Percentiles rank a stretch among this genome's conserved stretches.
phyloP scores from a whole-genome alignment of 2,888 invertebrate species.

The Allophyes oxyacanthae region DNA sequence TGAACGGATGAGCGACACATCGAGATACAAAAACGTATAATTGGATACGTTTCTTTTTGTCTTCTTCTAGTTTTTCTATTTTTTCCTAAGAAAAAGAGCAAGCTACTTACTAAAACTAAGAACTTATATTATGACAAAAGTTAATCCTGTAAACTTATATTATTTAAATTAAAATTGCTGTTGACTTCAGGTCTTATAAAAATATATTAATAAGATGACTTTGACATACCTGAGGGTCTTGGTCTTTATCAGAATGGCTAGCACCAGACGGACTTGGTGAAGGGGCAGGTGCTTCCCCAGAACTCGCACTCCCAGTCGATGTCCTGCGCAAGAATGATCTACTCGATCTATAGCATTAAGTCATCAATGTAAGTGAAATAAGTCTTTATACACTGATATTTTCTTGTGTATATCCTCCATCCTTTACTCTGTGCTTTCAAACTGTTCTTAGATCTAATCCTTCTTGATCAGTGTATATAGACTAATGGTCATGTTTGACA shows the following conservation, averaged over 20 bases:
- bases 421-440: no score
- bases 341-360: slow-evolving; percentile 85
- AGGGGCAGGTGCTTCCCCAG: slow-evolving; percentile 85
- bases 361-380: slow-evolving; percentile 77
- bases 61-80: slow-evolving; percentile 98
- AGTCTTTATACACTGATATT: slow-evolving; percentile 74
- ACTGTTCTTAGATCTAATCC: neutral
- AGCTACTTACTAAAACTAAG: slow-evolving; percentile 13
- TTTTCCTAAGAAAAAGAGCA: slow-evolving; percentile 91
- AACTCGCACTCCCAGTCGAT: slow-evolving; percentile 86
- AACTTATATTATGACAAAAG: neutral
- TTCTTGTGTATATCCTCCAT: neutral
- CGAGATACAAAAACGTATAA: slow-evolving; percentile 99
- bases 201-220: no score
- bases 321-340: slow-evolving; percentile 88
- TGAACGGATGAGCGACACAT: slow-evolving; percentile 99
- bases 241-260: slow-evolving; percentile 96
- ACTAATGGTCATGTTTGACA: slow-evolving; percentile 70
- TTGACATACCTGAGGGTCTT: slow-evolving; percentile 92
- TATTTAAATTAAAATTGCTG: slow-evolving; percentile 19
- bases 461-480: slow-evolving; percentile 70
- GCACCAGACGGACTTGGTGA: slow-evolving; percentile 96
- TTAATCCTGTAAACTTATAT: no score
- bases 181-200: slow-evolving; percentile 3
- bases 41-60: slow-evolving; percentile 97